Evolutionary conservation across 2,888 invertebrate species (phyloP).

Genomic region (Nephrocerus scutellatus): DNA sequence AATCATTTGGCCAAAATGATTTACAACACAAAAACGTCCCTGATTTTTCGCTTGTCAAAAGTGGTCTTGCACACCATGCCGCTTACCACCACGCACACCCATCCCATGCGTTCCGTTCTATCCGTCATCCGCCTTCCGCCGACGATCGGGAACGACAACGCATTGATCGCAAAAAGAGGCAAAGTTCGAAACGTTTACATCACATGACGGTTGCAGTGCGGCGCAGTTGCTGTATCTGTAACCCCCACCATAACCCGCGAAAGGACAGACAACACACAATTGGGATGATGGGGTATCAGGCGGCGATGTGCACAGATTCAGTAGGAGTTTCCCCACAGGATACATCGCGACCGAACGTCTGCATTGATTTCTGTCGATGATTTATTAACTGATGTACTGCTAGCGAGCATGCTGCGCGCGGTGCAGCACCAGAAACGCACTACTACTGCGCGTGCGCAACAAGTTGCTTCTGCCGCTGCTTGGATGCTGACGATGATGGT

Average conservation of each 20-base stretch:
- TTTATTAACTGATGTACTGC: conserved; percentile 28
- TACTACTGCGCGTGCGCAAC: conserved; percentile 26
- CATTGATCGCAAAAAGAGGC: no score
- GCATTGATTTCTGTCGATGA: conserved; percentile 33
- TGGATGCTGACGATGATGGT: no score
- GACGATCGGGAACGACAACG: no score
- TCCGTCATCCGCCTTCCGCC: not conserved
- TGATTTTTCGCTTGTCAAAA: conserved; percentile 23
- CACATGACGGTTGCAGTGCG: no score
- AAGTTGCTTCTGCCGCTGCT: no score
- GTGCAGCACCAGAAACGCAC: conserved; percentile 23
- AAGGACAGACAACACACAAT: conserved; percentile 15
- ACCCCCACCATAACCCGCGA: no score
- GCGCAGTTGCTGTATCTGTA: no score
- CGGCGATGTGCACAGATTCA: conserved; percentile 24
- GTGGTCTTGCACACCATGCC: no score
- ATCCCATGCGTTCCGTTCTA: conserved; percentile 4
- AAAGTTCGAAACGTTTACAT: conserved; percentile 23
- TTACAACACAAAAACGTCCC: conserved; percentile 22
- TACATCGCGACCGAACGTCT: conserved; percentile 13
- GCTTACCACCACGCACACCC: no score
- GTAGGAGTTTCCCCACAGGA: conserved; percentile 25
- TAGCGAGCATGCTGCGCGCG: no score
- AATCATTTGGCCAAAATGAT: conserved; percentile 25
- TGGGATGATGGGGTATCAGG: no score